Base-by-base conservation (phyloP, 1,140 invertebrate species). In the Lucilia sericata region DNA sequence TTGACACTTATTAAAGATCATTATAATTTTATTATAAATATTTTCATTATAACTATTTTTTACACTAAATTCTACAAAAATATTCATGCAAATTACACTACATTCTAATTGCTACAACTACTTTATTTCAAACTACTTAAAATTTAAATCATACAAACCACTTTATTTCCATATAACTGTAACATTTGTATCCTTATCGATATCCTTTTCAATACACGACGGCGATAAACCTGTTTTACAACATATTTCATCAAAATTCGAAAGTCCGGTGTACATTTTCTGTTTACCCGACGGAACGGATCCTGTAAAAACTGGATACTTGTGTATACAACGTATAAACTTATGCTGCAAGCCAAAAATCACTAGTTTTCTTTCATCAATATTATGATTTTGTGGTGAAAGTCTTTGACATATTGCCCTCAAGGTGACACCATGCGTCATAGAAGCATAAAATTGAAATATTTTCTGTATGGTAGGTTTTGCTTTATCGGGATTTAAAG, bases 331-430 rank as follows among this genome's bases (percentile, higher is more conserved):
- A 70, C 96, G 93, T 84, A 99, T 95, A 17, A 98, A 92, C 0
- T 95, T 96, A 90, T 98, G 95, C 82, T 98, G 93, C 51, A 98
- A 91, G 2, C 97, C 97, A 92, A 98, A 99, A 88, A 97, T 96
- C 0, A 99, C 94, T n/a, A 99, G 93, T 87, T 95, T 95, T n/a
- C 96, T 92, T 86, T 97, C 95, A 87, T 97, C 95, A 84, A 97
- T 95, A 92, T 91, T 91, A 30, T 90, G 87, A 8, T 91, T 84
- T 17, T 91, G 87, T 8, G 88, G 88, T 47, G 89, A 87, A 82
- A 91, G 92, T 74, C 97, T 93, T 83, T 96, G 92, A 90, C 97
- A 98, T 0, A 99, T 92, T 84, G 97, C 95, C 86, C 95, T 94
- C 82, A 98, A 94, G 5, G 96, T 97, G 0, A 95, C 96, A 8